Evolutionary conservation across 2,797 vertebrate species (phyloP).

Genomic region (Apogon hyalosoma): DNA sequence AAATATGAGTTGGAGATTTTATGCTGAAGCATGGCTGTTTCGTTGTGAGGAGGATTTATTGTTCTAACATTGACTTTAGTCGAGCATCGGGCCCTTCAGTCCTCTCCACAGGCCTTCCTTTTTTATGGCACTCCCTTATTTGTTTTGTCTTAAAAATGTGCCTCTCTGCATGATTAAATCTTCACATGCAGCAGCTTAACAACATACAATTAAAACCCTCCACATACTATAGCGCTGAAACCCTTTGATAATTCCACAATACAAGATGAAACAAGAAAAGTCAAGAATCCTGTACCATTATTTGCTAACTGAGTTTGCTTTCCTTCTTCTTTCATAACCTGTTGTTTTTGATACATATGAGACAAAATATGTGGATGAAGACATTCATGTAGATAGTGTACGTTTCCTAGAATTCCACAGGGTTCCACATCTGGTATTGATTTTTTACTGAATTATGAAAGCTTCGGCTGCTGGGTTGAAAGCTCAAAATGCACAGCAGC

Average conservation of each 20-base stretch:
- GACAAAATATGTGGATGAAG: slow-evolving; percentile 41
- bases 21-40: slow-evolving; percentile 12
- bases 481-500: slow-evolving; percentile 41
- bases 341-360: slow-evolving; percentile 47
- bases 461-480: slow-evolving; percentile 42
- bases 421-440: slow-evolving; percentile 74
- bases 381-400: slow-evolving; percentile 47
- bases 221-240: slow-evolving; percentile 21
- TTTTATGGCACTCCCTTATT: slow-evolving; percentile 55
- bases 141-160: slow-evolving; percentile 68
- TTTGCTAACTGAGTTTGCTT: slow-evolving; percentile 26
- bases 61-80: slow-evolving; percentile 25
- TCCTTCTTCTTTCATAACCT: slow-evolving; percentile 38
- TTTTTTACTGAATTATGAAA: slow-evolving; percentile 57
- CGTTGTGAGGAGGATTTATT: slow-evolving; percentile 40
- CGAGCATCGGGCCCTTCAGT: slow-evolving; percentile 14
- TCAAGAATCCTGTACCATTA: neutral
- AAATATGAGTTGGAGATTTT: slow-evolving; percentile 19
- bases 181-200: slow-evolving; percentile 40
- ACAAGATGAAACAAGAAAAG: slow-evolving; percentile 16
- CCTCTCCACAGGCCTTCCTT: slow-evolving; percentile 27
- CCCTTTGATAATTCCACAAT: slow-evolving; percentile 44
- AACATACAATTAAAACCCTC: slow-evolving; percentile 41
- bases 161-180: slow-evolving; percentile 56
- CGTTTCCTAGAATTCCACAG: slow-evolving; percentile 69